Evolutionary conservation across 2,113 vertebrate genomes (phyloP).

Genomic region (Pampusana beccarii): DNA sequence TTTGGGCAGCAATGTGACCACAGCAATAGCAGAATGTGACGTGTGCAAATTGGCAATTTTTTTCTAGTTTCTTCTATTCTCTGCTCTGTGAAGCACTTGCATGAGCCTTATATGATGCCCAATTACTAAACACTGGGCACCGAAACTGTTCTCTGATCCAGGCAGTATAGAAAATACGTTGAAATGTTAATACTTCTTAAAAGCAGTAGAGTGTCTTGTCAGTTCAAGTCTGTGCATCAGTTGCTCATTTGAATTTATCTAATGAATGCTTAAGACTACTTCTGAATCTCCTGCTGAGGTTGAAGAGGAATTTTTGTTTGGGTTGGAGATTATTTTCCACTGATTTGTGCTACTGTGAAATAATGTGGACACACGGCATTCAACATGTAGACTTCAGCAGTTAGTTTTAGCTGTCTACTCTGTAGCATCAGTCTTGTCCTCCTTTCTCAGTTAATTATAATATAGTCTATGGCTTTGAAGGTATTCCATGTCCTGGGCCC

Average conservation of each 20-base stretch:
- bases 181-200: constrained; percentile 1
- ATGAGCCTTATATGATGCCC: neutral
- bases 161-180: neutral
- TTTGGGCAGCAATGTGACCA: neutral
- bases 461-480: neutral
- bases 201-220: neutral
- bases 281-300: constrained; percentile 1
- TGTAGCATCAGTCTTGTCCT: neutral
- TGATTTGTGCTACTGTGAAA: neutral
- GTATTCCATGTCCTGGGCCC: neutral
- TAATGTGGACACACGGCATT: neutral
- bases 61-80: neutral
- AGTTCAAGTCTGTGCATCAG: neutral
- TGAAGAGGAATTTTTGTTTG: constrained; percentile 4
- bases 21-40: neutral
- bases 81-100: neutral
- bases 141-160: neutral
- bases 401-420: neutral
- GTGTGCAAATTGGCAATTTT: neutral
- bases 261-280: constrained; percentile 9
- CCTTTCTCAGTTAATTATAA: neutral
- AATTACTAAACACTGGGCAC: neutral
- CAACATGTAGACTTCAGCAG: neutral
- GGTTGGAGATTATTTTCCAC: neutral
- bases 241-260: constrained; percentile 42